Conservation (phyloP, 2,797 vertebrate genomes). For the Taenioides sp. region DNA sequence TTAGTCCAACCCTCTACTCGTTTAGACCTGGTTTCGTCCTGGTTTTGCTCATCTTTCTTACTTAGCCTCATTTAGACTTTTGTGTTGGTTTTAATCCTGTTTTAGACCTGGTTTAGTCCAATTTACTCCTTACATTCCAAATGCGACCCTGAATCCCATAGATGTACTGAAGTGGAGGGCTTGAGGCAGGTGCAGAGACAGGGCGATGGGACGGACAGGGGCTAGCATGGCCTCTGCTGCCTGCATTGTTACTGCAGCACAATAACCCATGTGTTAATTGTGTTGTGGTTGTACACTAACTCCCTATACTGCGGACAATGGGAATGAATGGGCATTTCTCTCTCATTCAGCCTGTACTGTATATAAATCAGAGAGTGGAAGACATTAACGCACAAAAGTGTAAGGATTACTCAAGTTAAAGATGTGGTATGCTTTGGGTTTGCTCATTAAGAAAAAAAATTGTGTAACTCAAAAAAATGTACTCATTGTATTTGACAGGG, state of each 20-base stretch:
- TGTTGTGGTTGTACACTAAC: constrained; percentile 67
- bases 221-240: constrained; percentile 48
- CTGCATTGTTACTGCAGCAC: constrained; percentile 66
- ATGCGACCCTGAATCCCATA: background rate
- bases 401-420: background rate
- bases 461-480: no score
- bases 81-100: background rate
- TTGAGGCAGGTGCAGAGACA: constrained; percentile 31
- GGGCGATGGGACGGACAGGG: constrained; percentile 64
- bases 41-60: background rate
- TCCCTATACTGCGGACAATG: constrained; percentile 65
- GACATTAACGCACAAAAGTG: constrained; percentile 16
- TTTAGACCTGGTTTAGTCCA: background rate
- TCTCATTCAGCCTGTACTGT: constrained; percentile 43
- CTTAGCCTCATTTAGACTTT: background rate
- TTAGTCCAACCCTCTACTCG: no score
- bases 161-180: constrained; percentile 50
- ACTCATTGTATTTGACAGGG: background rate
- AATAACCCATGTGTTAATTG: constrained; percentile 77
- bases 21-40: background rate
- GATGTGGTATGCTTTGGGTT: background rate
- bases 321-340: constrained; percentile 58
- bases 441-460: background rate
- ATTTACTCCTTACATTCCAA: background rate
- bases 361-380: constrained; percentile 16